These are phyloP conservation scores for Tricholaema leucomelas DNA, from an alignment of 2,113 vertebrate species.

Conservation along the genomic window DNA sequence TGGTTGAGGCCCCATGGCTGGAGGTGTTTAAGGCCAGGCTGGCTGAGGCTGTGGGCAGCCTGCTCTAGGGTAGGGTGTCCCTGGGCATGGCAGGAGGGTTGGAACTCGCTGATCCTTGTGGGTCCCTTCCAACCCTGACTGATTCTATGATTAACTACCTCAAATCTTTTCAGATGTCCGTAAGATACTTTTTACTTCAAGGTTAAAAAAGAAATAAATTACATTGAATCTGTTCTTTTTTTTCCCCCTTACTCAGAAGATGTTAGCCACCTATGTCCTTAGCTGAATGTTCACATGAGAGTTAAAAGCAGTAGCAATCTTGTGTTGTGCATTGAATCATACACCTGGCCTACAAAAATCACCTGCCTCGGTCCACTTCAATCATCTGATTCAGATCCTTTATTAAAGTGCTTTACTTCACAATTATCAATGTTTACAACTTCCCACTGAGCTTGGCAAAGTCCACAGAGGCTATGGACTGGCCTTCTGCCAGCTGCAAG, in stretches of 20 bases:
- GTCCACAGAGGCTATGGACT: not conserved
- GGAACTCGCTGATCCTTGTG: no score
- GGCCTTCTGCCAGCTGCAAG: not conserved
- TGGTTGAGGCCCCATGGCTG: no score
- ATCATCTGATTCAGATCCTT: not conserved
- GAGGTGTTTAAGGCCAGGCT: no score
- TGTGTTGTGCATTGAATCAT: not conserved
- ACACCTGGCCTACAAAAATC: not conserved
- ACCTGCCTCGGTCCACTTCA: not conserved
- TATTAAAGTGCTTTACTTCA: not conserved
- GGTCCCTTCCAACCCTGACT: no score
- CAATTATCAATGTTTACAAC: not conserved
- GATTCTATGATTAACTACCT: conserved; percentile 15
- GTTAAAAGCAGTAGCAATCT: not conserved
- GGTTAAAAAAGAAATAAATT: not conserved
- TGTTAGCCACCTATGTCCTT: accelerated
- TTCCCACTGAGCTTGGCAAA: not conserved
- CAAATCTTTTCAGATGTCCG: not conserved
- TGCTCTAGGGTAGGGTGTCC: no score
- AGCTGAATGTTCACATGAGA: not conserved
- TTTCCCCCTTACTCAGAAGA: not conserved
- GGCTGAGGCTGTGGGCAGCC: no score
- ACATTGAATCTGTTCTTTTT: not conserved
- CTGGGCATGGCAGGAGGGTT: no score
- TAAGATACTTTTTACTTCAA: not conserved